Conservation (phyloP, 2,113 vertebrate genomes). For the Lichenostomus cassidix region DNA sequence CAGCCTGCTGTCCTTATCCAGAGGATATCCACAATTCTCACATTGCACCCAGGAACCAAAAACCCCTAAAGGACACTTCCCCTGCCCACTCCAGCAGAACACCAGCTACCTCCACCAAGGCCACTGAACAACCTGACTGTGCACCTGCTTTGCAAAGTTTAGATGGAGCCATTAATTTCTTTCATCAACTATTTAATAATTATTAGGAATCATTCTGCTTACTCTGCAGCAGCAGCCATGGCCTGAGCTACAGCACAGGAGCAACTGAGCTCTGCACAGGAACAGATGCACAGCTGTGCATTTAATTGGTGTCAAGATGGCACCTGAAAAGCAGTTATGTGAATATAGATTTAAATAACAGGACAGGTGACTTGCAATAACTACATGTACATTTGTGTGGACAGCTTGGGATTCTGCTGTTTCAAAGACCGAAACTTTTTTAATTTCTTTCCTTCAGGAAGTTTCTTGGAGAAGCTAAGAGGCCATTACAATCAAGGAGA, state of each 20-base stretch:
- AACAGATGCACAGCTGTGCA: slow-evolving; percentile 43
- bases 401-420: slow-evolving; percentile 13
- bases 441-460: background rate
- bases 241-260: background rate
- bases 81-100: background rate
- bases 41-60: background rate
- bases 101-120: background rate
- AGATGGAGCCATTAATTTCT: background rate
- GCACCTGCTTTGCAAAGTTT: background rate
- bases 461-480: background rate
- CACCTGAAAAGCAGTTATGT: slow-evolving; percentile 29
- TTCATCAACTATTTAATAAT: slow-evolving; percentile 10
- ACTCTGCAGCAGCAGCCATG: background rate
- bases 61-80: background rate
- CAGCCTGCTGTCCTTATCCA: background rate
- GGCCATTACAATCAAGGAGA: background rate
- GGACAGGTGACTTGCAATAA: slow-evolving; percentile 32
- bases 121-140: background rate
- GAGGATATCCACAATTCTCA: background rate
- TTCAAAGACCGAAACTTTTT: background rate
- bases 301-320: slow-evolving; percentile 47
- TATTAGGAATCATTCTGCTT: slow-evolving; percentile 15
- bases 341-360: background rate
- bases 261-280: background rate
- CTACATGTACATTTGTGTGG: background rate